Evolutionary conservation across 2,888 invertebrate species (phyloP).

Genomic region (Lomographa bimaculata): DNA sequence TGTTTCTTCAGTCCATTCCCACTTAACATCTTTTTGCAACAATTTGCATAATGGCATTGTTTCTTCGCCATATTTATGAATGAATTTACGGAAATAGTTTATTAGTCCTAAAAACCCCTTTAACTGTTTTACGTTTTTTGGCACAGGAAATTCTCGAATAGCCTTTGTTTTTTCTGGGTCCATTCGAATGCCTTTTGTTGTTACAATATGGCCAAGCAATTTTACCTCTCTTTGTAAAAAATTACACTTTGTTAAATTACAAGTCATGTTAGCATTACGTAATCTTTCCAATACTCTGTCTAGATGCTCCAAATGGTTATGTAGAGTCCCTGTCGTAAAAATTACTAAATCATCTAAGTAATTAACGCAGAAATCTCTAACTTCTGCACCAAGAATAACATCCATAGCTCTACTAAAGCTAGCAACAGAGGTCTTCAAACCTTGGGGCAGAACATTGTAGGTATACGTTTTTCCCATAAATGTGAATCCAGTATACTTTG

Average conservation of each 20-base stretch:
- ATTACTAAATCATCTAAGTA: conserved; percentile 36
- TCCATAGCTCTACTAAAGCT: conserved; percentile 39
- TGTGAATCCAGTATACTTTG: conserved; percentile 6
- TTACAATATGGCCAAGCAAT: conserved; percentile 30
- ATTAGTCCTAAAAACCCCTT: conserved; percentile 35
- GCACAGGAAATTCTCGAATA: conserved; percentile 28
- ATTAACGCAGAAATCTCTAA: conserved; percentile 34
- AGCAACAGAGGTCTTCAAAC: conserved; percentile 28
- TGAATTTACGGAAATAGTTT: conserved; percentile 36
- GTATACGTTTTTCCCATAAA: conserved; percentile 16
- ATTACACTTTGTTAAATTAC: conserved; percentile 19
- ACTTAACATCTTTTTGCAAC: conserved; percentile 23
- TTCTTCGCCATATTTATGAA: conserved; percentile 22
- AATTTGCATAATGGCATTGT: conserved; percentile 27
- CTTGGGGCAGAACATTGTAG: conserved; percentile 13
- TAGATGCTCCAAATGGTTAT: conserved; percentile 32
- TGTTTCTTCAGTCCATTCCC: conserved; percentile 22
- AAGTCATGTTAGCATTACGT: conserved; percentile 10
- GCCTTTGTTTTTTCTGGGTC: conserved; percentile 10
- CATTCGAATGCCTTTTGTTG: conserved; percentile 18
- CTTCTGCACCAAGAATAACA: conserved; percentile 30
- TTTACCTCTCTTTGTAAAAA: conserved; percentile 18
- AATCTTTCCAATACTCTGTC: conserved; percentile 20
- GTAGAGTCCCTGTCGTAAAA: conserved; percentile 19
- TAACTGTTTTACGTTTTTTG: conserved; percentile 30